These are phyloP conservation scores for Pogonophryne albipinna DNA, from an alignment of 2,797 vertebrate genomes.

Conservation along the genomic window DNA sequence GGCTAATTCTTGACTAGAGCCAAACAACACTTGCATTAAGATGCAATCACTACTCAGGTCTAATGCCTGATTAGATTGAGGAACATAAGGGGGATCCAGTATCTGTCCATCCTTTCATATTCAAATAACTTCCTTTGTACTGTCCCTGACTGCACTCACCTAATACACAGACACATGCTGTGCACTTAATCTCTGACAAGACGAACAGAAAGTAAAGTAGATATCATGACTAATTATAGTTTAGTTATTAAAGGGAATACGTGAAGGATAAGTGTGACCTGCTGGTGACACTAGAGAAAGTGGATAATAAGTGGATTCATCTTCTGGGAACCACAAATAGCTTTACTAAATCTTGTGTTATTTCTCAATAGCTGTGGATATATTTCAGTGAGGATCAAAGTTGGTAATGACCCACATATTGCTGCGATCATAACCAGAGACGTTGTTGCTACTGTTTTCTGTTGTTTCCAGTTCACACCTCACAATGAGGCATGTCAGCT, in stretches of 20 bases:
- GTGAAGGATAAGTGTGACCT: too few species aligned
- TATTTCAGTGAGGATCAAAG: slow-evolving; percentile 2
- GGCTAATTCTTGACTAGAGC: slow-evolving; percentile 4
- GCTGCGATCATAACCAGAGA: slow-evolving; percentile 7
- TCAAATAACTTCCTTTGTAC: slow-evolving; percentile 3
- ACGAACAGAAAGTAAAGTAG: not conserved
- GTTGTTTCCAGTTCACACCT: slow-evolving; percentile 43
- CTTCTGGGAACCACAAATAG: not conserved
- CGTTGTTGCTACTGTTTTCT: slow-evolving; percentile 29
- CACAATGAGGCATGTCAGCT: not conserved
- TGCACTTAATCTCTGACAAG: not conserved
- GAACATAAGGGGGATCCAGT: slow-evolving; percentile 56
- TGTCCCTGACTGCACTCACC: not conserved
- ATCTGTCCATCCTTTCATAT: slow-evolving; percentile 46
- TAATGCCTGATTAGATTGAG: slow-evolving; percentile 49
- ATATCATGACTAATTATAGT: too few species aligned
- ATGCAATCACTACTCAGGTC: slow-evolving; percentile 53
- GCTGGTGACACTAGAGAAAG: not conserved
- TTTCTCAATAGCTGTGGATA: not conserved
- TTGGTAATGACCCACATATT: not conserved
- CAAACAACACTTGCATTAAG: slow-evolving; percentile 11
- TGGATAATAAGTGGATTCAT: not conserved
- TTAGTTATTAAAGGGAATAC: too few species aligned
- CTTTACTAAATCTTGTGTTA: not conserved
- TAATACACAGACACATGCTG: not conserved